A percentile compares a stretch with the other conserved stretches of the same genome.
phyloP scores from a whole-genome alignment of 2,113 vertebrate species.

The Cottus gobio region DNA sequence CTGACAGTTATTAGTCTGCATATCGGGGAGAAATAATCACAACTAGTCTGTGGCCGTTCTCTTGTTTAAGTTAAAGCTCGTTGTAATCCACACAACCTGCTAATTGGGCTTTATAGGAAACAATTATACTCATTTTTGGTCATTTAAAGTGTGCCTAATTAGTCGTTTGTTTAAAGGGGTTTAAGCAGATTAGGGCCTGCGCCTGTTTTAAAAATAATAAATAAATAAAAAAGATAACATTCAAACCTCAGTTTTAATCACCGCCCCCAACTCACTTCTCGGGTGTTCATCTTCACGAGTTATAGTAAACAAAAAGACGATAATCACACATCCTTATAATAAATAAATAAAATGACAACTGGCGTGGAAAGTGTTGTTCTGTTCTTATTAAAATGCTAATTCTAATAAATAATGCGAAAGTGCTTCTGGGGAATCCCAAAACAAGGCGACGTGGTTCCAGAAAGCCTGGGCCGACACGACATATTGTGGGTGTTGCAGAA shows the following conservation, averaged over 20 bases:
- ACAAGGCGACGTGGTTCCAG: background rate
- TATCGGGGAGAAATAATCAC: slow-evolving; percentile 26
- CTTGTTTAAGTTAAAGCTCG: slow-evolving; percentile 18
- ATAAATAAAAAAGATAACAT: slow-evolving; percentile 8
- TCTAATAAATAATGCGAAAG: background rate
- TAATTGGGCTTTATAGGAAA: slow-evolving; percentile 44
- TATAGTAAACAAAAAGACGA: background rate
- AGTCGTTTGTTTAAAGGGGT: slow-evolving; percentile 22
- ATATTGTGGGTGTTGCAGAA: slow-evolving; percentile 64
- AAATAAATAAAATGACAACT: background rate
- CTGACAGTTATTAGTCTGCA: slow-evolving; percentile 45
- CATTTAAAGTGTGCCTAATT: slow-evolving; percentile 30
- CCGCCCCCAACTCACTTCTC: no score
- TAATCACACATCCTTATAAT: background rate
- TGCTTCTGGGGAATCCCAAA: background rate
- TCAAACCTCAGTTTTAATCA: background rate
- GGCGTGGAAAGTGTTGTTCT: background rate
- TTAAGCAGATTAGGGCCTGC: slow-evolving; percentile 31
- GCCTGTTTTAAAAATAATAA: slow-evolving; percentile 4
- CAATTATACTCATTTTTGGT: slow-evolving; percentile 3
- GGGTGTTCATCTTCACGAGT: background rate
- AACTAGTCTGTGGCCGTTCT: slow-evolving; percentile 9
- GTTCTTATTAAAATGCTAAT: background rate
- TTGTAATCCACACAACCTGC: slow-evolving; percentile 40
- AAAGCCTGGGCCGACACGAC: slow-evolving; percentile 18